Conservation (phyloP, 2,113 vertebrate species). For the Lagopus muta region DNA sequence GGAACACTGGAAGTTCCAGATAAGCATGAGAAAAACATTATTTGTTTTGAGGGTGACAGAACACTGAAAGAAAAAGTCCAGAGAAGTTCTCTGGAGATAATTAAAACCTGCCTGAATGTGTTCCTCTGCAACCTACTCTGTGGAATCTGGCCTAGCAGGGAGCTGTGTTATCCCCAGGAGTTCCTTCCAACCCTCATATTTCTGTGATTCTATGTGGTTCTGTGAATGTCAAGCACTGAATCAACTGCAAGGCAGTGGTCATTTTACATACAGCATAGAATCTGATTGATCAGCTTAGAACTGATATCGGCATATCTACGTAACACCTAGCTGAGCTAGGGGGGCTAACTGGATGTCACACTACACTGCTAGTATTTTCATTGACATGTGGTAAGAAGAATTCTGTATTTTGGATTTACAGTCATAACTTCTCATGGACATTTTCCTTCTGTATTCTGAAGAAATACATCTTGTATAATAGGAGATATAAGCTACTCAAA, state of each 20-base stretch:
- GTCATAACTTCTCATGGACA: neutral
- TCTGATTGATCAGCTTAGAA: neutral
- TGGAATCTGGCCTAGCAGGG: too few relatives aligned
- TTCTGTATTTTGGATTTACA: neutral
- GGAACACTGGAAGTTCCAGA: neutral
- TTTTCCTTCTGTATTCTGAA: neutral
- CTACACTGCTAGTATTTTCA: neutral
- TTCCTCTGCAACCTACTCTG: too few relatives aligned
- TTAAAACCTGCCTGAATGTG: neutral
- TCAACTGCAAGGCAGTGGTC: neutral
- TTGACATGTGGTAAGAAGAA: neutral
- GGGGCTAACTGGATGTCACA: neutral
- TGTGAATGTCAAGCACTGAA: neutral
- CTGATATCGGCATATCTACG: rapidly evolving
- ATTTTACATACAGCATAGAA: neutral
- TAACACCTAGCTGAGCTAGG: neutral
- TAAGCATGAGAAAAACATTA: neutral
- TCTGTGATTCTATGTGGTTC: neutral
- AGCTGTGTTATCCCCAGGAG: too few relatives aligned
- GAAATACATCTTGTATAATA: neutral
- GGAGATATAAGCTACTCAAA: neutral
- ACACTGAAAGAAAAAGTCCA: neutral
- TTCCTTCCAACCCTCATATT: neutral
- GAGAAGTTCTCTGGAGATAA: neutral
- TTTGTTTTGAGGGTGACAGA: neutral